Conservation (phyloP, 2,888 invertebrate species). For the Fragum sueziense region DNA sequence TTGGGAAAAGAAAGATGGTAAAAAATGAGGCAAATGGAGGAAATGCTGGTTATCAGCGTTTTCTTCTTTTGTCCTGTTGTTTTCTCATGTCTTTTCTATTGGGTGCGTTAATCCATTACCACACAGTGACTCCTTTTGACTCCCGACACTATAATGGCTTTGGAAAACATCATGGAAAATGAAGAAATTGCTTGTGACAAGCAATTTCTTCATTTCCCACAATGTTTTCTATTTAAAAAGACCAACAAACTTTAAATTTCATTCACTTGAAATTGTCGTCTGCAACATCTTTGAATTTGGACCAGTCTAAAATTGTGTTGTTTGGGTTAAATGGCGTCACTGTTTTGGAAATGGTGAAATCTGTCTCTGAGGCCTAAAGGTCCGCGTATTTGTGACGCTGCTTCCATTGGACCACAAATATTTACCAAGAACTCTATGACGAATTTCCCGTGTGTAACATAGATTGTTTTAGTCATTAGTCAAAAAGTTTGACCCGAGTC, state of each 20-base stretch:
- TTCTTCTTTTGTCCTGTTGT: too few species aligned
- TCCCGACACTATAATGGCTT: too few species aligned
- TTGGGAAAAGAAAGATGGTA: too few species aligned
- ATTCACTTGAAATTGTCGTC: too few species aligned
- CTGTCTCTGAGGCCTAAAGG: not conserved
- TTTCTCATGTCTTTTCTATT: too few species aligned
- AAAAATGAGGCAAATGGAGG: too few species aligned
- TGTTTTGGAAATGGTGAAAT: not conserved
- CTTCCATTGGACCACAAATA: not conserved
- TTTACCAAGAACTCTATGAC: conserved; percentile 9
- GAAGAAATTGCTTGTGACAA: not conserved
- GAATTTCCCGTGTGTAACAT: conserved; percentile 4
- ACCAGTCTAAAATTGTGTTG: too few species aligned
- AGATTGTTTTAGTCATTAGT: not conserved
- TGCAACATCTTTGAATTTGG: too few species aligned
- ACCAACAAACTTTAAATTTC: too few species aligned
- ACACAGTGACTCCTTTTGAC: too few species aligned
- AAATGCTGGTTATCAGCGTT: too few species aligned
- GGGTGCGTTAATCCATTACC: too few species aligned
- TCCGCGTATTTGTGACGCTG: not conserved
- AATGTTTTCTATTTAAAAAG: not conserved
- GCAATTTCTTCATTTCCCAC: not conserved
- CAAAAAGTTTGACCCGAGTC: not conserved
- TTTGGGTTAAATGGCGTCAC: not conserved
- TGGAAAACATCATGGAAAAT: not conserved